A percentile compares a stretch with the other conserved stretches of the same genome.
Evolutionary conservation across 2,113 vertebrate genomes (phyloP).

Genomic region (Pseudorhombus dupliciocellatus): DNA sequence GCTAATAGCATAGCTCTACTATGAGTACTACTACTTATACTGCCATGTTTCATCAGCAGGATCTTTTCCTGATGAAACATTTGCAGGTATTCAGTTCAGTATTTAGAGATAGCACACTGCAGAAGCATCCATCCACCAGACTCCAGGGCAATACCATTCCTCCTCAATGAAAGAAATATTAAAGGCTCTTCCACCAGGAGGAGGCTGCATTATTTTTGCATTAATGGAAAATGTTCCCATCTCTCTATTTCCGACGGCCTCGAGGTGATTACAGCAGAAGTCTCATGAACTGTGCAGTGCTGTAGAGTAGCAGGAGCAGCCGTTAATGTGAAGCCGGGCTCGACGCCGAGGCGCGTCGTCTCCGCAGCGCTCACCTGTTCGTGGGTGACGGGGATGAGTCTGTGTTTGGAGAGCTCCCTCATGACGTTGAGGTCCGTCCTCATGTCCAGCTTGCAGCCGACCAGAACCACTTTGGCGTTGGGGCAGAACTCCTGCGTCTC

Average conservation of each 20-base stretch:
- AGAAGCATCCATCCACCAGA: neutral
- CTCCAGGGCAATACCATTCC: neutral
- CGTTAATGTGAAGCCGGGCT: neutral
- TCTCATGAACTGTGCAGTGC: no score
- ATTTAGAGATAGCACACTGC: neutral
- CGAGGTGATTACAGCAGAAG: conserved; percentile 36
- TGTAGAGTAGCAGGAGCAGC: no score
- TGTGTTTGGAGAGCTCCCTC: conserved; percentile 93
- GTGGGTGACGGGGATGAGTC: conserved; percentile 93
- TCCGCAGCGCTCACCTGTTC: conserved; percentile 86
- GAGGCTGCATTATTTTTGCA: conserved; percentile 31
- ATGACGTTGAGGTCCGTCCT: conserved; percentile 90
- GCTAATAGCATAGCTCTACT: no score
- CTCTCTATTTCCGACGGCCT: conserved; percentile 17
- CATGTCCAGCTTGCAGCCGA: conserved; percentile 97
- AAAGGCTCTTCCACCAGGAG: conserved; percentile 8
- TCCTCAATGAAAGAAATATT: conserved; percentile 15
- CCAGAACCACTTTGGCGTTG: conserved; percentile 93
- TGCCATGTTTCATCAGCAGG: no score
- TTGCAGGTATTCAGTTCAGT: conserved; percentile 28
- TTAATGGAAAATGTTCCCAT: conserved; percentile 23
- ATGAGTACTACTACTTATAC: no score
- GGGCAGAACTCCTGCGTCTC: conserved; percentile 97
- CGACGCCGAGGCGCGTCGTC: neutral
- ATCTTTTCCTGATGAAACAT: conserved; percentile 6